Conservation (phyloP, 2,888 invertebrate species). For the Phortica magna region DNA sequence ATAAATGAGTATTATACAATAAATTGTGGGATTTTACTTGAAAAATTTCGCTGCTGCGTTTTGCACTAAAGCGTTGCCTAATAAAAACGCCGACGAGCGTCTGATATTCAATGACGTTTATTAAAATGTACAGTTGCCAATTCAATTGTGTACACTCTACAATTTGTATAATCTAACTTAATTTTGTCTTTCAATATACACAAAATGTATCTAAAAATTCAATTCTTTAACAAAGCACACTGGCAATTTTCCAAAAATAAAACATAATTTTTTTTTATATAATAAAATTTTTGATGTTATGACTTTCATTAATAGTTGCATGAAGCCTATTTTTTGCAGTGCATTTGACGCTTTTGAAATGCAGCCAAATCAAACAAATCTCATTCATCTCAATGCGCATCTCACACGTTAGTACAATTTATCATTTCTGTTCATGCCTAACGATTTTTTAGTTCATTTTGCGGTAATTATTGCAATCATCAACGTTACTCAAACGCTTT, state of each 20-base stretch:
- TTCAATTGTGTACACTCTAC: background rate
- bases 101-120: background rate
- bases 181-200: no score
- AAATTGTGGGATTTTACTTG: background rate
- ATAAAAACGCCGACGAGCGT: background rate
- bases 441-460: conserved; percentile 58
- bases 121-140: background rate
- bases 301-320: no score
- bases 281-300: no score
- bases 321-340: background rate
- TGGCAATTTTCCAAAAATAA: no score
- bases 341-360: conserved; percentile 3
- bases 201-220: no score
- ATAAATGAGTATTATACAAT: background rate
- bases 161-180: background rate
- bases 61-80: background rate
- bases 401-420: background rate
- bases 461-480: conserved; percentile 45
- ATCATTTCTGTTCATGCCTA: conserved; percentile 12
- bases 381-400: no score
- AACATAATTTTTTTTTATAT: no score
- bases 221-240: no score
- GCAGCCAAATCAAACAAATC: conserved; percentile 2
- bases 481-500: conserved; percentile 29
- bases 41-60: background rate